Conservation (phyloP, 2,797 vertebrate species). For the Diglossa cyanea region DNA sequence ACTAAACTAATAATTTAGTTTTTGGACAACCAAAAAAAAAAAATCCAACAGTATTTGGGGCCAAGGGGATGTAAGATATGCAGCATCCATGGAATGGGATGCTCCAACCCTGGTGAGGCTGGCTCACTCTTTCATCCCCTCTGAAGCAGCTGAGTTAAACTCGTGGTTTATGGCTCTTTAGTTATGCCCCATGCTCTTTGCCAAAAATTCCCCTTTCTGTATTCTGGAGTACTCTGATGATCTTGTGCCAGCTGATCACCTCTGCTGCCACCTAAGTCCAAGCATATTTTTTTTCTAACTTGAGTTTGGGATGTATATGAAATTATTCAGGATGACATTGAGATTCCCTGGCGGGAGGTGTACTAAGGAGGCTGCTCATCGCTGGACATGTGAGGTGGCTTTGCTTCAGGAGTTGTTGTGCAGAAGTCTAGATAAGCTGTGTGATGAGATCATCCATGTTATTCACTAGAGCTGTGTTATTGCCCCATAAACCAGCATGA, state of each 20-base stretch:
- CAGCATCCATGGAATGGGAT: background rate
- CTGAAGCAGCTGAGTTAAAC: background rate
- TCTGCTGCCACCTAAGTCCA: background rate
- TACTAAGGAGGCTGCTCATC: background rate
- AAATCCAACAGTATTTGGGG: background rate
- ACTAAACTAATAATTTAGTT: background rate
- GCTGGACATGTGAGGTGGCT: background rate
- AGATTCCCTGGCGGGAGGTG: background rate
- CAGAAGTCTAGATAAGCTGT: background rate
- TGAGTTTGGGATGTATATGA: background rate
- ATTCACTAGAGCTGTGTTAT: conserved; percentile 17
- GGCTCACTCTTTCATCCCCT: background rate
- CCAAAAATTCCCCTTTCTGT: background rate
- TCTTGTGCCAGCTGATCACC: background rate
- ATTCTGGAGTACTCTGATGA: background rate
- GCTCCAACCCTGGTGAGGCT: background rate
- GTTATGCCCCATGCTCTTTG: background rate
- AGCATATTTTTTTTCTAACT: background rate
- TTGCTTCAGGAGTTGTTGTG: background rate
- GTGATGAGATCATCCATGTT: background rate
- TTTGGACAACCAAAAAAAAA: background rate
- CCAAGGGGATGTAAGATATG: background rate
- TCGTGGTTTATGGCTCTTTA: background rate
- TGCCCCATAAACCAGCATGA: conserved; percentile 43
- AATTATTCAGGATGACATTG: background rate